Evolutionary conservation across 2,797 vertebrate species (phyloP).

Genomic region (Peromyscus nudipes): DNA sequence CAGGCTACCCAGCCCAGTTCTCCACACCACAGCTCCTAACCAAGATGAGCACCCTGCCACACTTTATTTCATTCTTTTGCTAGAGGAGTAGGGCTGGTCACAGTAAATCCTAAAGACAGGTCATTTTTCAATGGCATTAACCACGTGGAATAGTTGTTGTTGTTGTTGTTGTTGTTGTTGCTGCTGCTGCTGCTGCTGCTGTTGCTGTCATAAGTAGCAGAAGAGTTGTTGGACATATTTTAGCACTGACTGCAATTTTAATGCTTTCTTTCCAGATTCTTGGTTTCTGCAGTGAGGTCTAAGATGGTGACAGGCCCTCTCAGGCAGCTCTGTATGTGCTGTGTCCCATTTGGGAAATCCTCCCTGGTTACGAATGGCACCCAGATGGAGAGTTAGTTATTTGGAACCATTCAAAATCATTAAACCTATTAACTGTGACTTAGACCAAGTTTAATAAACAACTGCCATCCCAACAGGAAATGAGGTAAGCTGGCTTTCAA

Average conservation of each 20-base stretch:
- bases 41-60: background rate
- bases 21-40: background rate
- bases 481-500: constrained; percentile 58
- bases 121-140: constrained; percentile 55
- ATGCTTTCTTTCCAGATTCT: background rate
- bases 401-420: constrained; percentile 61
- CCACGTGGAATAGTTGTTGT: background rate
- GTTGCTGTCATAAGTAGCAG: background rate
- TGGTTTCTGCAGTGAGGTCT: background rate
- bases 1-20: background rate
- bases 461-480: constrained; percentile 72
- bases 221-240: constrained; percentile 14
- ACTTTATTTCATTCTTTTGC: constrained; percentile 15
- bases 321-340: background rate
- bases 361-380: background rate
- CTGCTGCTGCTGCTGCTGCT: background rate
- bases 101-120: background rate
- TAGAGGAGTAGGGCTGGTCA: constrained; percentile 5
- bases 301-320: background rate
- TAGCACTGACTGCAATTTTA: background rate
- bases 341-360: background rate
- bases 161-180: background rate
- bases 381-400: background rate
- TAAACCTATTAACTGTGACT: constrained; percentile 64
- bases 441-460: constrained; percentile 69